These are phyloP conservation scores for Alcedo atthis DNA, from an alignment of 2,797 vertebrate species.

Conservation along the genomic window DNA sequence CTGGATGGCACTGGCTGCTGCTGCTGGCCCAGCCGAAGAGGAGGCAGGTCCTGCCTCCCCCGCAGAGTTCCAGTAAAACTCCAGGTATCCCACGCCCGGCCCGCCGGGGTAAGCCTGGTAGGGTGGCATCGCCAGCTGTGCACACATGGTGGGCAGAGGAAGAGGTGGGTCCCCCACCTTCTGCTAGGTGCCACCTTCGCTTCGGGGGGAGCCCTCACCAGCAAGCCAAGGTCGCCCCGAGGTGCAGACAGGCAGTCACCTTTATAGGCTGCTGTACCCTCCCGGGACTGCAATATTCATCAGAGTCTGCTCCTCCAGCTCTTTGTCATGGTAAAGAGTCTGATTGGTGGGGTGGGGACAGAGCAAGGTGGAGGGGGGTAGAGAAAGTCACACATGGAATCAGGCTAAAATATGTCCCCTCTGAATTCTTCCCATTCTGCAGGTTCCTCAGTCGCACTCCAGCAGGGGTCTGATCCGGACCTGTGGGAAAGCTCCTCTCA, in stretches of 20 bases:
- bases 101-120: background rate
- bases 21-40: background rate
- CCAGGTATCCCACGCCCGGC: background rate
- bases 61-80: conserved; percentile 2
- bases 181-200: background rate
- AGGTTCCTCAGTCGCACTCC: background rate
- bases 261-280: conserved; percentile 44
- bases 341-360: conserved; percentile 55
- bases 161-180: background rate
- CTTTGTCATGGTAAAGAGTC: conserved; percentile 68
- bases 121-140: conserved; percentile 35
- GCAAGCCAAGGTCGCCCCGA: background rate
- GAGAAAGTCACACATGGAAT: background rate
- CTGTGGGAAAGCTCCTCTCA: background rate
- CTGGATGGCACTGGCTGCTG: background rate
- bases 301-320: background rate
- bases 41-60: background rate
- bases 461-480: background rate
- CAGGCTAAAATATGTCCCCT: conserved; percentile 16
- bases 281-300: background rate
- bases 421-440: conserved; percentile 33
- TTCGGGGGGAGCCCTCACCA: background rate
- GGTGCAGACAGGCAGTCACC: background rate
- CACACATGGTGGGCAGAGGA: background rate
- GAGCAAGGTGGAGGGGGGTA: background rate